Evolutionary conservation across 1,140 invertebrate species (phyloP).

Genomic region (Belonocnema kinseyi): DNA sequence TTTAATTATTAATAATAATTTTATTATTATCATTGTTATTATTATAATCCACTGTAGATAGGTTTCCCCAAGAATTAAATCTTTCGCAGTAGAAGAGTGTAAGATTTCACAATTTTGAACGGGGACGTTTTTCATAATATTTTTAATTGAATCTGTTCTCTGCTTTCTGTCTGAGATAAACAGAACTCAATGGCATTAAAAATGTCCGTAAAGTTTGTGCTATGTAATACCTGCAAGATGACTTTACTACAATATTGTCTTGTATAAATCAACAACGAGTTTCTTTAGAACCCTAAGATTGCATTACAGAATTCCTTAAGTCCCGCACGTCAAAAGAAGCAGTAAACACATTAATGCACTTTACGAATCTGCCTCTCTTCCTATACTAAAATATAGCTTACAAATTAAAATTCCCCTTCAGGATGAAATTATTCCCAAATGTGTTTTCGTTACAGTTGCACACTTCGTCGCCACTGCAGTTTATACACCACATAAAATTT

Average conservation of each 20-base stretch:
- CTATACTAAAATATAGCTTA: not conserved
- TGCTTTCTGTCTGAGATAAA: not conserved
- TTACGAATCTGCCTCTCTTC: conserved; percentile 19
- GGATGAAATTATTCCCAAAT: not conserved
- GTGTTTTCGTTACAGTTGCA: not conserved
- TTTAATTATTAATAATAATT: too few relatives aligned
- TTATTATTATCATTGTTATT: too few relatives aligned
- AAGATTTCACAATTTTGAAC: too few relatives aligned
- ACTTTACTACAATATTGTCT: conserved; percentile 16
- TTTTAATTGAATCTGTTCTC: not conserved
- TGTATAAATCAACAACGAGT: conserved; percentile 22
- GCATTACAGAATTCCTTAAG: conserved; percentile 16
- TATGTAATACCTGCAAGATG: not conserved
- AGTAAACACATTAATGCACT: conserved; percentile 29
- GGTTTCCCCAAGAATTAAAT: too few relatives aligned
- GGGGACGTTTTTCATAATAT: too few relatives aligned
- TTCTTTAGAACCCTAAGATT: conserved; percentile 26
- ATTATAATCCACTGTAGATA: too few relatives aligned
- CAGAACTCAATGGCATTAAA: not conserved
- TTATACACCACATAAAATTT: conserved; percentile 18
- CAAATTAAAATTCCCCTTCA: not conserved
- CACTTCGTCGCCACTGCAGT: not conserved
- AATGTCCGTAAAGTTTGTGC: conserved; percentile 1
- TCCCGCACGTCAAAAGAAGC: conserved; percentile 1
- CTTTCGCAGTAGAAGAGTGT: too few relatives aligned